Evolutionary conservation across 2,888 invertebrate genomes (phyloP), one percentile per base, ranked within the genome.

Genomic region (Apotomis turbidana): DNA sequence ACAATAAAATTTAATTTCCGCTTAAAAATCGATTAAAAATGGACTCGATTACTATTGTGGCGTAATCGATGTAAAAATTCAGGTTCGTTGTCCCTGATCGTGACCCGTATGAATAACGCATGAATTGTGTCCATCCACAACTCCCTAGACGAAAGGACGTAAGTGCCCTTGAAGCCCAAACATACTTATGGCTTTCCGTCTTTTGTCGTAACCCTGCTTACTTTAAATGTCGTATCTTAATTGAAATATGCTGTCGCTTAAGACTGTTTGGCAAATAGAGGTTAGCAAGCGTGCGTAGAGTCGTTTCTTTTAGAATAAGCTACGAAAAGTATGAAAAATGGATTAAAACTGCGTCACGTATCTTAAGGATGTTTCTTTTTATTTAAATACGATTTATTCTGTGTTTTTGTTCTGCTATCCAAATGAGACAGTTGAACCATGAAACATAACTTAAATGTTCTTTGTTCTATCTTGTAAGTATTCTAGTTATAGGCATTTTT

Each of bases 71-170:
- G 86, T 89, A 89, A 91, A 91, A 91, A 91, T 87, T 87, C 87
- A 87, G 85, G 91, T 91, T 90, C 89, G 88, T 82, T 81, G 88
- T 85, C 90, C 92, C 85, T 91, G 92, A 90, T 90, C 92, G 89
- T 93, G 93, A 92, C 92, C 92, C 83, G 85, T 87, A 90, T 91
- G 90, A 85, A 93, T 91, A 89, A 84, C 89, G 88, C 84, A 91
- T 91, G 88, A 87, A 86, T 66, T 54, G 44, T 38, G 52, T 4
- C n/a, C 27, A 59, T 12, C 41, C 41, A 41, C 41, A 49, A 0
- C 5, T 10, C 8, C 8, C 5, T 10, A 44, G 10, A 1, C 5
- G 4, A n/a, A 57, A 27, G 0, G 66, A 4, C n/a, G 55, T 66
- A 66, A 46, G 46, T n/a, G 46, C 41, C n/a, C 27, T 46, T 66